Evolutionary conservation across 2,888 invertebrate species (phyloP).

Genomic region (Hyles lineata): DNA sequence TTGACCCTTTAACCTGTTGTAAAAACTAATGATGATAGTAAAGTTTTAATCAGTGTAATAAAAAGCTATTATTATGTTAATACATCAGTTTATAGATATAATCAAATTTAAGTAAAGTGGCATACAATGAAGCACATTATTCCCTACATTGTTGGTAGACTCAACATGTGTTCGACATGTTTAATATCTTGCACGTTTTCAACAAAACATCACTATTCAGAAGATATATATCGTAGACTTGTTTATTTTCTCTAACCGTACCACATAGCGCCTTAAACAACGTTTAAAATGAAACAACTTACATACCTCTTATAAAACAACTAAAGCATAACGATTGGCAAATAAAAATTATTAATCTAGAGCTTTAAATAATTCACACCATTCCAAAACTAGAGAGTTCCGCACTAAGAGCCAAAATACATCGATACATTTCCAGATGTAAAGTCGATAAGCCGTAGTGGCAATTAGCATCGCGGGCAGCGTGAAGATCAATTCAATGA

Average conservation of each 20-base stretch:
- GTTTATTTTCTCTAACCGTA: constrained; percentile 43
- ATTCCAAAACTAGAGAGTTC: constrained; percentile 29
- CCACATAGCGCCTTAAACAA: constrained; percentile 35
- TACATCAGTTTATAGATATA: not conserved
- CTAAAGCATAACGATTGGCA: not conserved
- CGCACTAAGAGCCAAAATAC: constrained; percentile 41
- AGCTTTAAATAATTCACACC: constrained; percentile 10
- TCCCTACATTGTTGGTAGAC: not conserved
- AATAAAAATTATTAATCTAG: not conserved
- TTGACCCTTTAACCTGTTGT: no score
- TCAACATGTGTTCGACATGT: constrained; percentile 60
- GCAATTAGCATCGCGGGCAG: constrained; percentile 75
- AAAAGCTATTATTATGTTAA: no score
- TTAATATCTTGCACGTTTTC: constrained; percentile 46
- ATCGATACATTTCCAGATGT: constrained; percentile 57
- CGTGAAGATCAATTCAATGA: constrained; percentile 65
- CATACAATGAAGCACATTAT: not conserved
- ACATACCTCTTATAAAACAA: not conserved
- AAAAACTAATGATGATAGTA: no score
- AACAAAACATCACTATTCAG: constrained; percentile 46
- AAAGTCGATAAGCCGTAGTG: constrained; percentile 62
- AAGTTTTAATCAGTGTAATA: no score
- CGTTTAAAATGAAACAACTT: constrained; percentile 18
- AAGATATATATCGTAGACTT: constrained; percentile 48
- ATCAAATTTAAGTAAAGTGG: not conserved